phyloP scores from a whole-genome alignment of 2,113 vertebrate species.

The Pleuronectes platessa region DNA sequence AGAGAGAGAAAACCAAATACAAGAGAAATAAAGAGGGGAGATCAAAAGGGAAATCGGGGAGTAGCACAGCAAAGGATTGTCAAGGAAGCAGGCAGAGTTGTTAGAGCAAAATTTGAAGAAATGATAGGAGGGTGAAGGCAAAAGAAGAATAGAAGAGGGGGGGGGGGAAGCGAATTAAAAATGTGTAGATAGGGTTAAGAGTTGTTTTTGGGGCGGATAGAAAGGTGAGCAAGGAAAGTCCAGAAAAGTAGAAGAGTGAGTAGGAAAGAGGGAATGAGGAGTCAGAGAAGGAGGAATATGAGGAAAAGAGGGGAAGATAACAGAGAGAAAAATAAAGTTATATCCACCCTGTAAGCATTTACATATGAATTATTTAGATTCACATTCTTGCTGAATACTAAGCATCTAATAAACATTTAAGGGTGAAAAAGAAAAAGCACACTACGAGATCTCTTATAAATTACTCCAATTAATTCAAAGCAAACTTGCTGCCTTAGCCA shows the following conservation, averaged over 20 bases:
- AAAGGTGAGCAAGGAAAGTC: slow-evolving; percentile 6
- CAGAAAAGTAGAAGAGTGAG: slow-evolving; percentile 4
- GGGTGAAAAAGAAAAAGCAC: slow-evolving; percentile 72
- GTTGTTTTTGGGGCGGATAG: background rate
- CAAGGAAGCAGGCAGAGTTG: slow-evolving; percentile 13
- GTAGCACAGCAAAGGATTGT: slow-evolving; percentile 9
- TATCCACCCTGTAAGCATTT: slow-evolving; percentile 69
- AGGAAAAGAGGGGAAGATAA: slow-evolving; percentile 56
- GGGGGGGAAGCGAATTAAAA: background rate
- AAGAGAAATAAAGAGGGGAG: slow-evolving; percentile 6
- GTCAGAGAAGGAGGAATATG: slow-evolving; percentile 27
- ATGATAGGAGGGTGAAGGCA: background rate
- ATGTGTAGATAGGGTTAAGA: background rate
- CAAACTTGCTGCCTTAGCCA: slow-evolving; percentile 67
- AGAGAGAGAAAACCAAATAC: slow-evolving; percentile 19
- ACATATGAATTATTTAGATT: slow-evolving; percentile 72
- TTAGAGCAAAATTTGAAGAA: background rate
- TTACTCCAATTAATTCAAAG: slow-evolving; percentile 66
- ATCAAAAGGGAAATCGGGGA: slow-evolving; percentile 9
- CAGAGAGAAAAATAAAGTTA: slow-evolving; percentile 71
- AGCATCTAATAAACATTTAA: slow-evolving; percentile 77
- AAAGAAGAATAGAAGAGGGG: background rate
- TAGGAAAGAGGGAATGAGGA: slow-evolving; percentile 12
- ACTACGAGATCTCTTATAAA: slow-evolving; percentile 69
- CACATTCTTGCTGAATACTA: slow-evolving; percentile 73